Conservation (phyloP, 2,888 invertebrate genomes). For the Drosophila infuscata region DNA sequence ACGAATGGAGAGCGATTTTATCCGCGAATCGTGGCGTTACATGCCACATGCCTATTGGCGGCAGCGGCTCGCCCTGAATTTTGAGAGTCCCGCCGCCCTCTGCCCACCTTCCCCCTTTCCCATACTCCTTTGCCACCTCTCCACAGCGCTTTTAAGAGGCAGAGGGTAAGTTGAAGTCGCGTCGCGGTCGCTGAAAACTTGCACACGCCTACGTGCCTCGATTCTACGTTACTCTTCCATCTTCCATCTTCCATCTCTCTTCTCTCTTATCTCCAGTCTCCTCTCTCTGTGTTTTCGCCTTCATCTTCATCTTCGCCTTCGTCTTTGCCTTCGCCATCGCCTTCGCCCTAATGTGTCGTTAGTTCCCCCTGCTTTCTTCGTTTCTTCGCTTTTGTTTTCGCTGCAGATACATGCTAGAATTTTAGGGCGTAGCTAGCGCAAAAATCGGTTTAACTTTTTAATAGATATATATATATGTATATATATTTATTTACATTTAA, state of each 20-base stretch:
- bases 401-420: background rate
- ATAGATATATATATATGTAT: background rate
- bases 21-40: background rate
- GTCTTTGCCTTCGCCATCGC: too few relatives aligned
- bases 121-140: background rate
- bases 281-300: background rate
- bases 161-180: background rate
- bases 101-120: background rate
- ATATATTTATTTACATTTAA: too few relatives aligned
- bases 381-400: background rate
- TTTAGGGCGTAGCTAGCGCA: background rate
- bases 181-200: background rate
- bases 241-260: background rate
- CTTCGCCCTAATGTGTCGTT: background rate
- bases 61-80: background rate
- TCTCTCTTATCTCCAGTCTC: background rate
- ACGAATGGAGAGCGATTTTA: background rate
- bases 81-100: background rate
- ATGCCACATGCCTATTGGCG: background rate
- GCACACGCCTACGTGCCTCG: constrained; percentile 1
- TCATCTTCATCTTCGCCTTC: background rate
- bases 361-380: background rate
- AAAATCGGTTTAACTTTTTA: background rate
- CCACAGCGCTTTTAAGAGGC: background rate
- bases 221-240: background rate